These are phyloP conservation scores for Chrysotoxum bicinctum DNA, from an alignment of 2,888 invertebrate genomes.

Conservation along the genomic window DNA sequence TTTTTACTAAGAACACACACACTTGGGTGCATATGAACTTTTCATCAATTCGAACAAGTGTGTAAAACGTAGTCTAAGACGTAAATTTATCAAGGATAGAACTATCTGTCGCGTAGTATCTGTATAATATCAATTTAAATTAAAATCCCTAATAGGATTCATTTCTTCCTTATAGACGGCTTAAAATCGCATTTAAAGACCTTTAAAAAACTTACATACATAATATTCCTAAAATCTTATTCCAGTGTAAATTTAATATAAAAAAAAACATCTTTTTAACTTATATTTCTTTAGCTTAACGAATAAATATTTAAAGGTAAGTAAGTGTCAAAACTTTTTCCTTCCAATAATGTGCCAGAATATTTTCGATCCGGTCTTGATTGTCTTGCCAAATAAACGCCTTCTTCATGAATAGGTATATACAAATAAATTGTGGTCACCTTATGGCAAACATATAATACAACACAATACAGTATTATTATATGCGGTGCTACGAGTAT, in stretches of 20 bases:
- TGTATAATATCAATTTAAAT: constrained; percentile 30
- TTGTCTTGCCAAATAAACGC: constrained; percentile 36
- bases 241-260: neutral
- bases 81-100: constrained; percentile 57
- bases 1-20: constrained; percentile 37
- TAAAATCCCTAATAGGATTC: constrained; percentile 24
- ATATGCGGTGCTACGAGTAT: neutral
- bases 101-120: constrained; percentile 64
- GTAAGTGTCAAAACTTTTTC: constrained; percentile 12
- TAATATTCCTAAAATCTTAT: constrained; percentile 4
- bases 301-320: constrained; percentile 44
- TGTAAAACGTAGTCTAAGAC: constrained; percentile 68
- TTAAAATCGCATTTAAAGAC: constrained; percentile 16
- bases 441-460: constrained; percentile 43
- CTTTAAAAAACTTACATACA: neutral
- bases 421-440: constrained; percentile 54
- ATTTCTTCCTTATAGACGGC: constrained; percentile 14
- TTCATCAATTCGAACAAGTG: constrained; percentile 71
- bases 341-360: constrained; percentile 7
- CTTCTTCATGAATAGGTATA: constrained; percentile 17
- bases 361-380: neutral
- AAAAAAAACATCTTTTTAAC: constrained; percentile 1
- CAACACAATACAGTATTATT: constrained; percentile 22
- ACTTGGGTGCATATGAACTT: constrained; percentile 65
- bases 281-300: neutral